These are phyloP conservation scores for Drosophila lacteicornis DNA, from an alignment of 1,140 invertebrate species.

Conservation along the genomic window DNA sequence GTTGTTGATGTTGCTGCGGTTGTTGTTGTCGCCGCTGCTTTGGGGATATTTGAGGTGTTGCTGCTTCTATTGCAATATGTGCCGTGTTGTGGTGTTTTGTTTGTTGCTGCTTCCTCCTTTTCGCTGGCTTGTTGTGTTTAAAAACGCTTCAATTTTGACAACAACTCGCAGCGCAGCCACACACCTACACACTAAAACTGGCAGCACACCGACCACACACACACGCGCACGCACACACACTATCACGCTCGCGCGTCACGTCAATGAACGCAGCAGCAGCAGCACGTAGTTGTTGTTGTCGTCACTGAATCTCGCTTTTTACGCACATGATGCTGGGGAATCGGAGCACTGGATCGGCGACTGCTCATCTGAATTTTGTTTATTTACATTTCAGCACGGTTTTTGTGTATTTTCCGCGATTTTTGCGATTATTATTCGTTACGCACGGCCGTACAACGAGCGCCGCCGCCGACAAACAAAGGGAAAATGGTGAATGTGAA, in stretches of 20 bases:
- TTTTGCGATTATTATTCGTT: conserved; percentile 69
- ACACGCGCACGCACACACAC: conserved; percentile 44
- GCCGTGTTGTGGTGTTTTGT: conserved; percentile 61
- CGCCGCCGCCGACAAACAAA: conserved; percentile 76
- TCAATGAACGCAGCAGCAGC: conserved; percentile 79
- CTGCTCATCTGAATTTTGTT: conserved; percentile 57
- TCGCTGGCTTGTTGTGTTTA: conserved; percentile 37
- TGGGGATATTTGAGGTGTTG: conserved; percentile 29
- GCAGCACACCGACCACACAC: conserved; percentile 41
- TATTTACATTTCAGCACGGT: conserved; percentile 70
- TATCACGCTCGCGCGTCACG: conserved; percentile 73
- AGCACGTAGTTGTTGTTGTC: conserved; percentile 68
- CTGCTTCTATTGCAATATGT: conserved; percentile 44
- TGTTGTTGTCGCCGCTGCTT: conserved; percentile 9
- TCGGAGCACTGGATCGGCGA: conserved; percentile 46
- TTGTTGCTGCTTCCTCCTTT: conserved; percentile 49
- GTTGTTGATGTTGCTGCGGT: conserved; percentile 28
- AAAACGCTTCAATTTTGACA: conserved; percentile 59
- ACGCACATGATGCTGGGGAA: conserved; percentile 66
- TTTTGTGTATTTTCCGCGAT: conserved; percentile 59
- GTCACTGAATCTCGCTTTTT: conserved; percentile 65
- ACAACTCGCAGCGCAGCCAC: conserved; percentile 54
- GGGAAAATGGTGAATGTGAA: conserved; percentile 80
- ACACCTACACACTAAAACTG: conserved; percentile 34
- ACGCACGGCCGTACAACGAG: conserved; percentile 77